Evolutionary conservation across 2,888 invertebrate genomes (phyloP).

Genomic region (Synergus umbraculus): DNA sequence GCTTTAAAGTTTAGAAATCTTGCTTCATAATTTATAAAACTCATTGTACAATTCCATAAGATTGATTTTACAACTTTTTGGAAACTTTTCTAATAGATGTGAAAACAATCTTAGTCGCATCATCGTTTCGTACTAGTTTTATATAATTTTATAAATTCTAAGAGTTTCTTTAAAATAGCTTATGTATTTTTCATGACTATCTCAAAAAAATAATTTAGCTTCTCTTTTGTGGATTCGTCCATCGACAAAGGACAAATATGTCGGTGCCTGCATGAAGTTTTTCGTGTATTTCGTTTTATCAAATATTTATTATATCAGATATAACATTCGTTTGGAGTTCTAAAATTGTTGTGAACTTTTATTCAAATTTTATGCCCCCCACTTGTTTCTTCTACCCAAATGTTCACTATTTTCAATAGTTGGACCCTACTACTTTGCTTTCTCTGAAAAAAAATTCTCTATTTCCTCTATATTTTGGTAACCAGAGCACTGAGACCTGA

Average conservation of each 20-base stretch:
- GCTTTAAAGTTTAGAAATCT: conserved; percentile 38
- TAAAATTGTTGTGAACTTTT: not conserved
- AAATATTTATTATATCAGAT: not conserved
- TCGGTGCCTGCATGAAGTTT: conserved; percentile 74
- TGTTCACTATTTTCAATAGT: too few species aligned
- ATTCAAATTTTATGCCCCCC: too few species aligned
- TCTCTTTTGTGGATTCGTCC: conserved; percentile 17
- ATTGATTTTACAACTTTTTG: not conserved
- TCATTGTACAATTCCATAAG: conserved; percentile 5
- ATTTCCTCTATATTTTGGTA: too few species aligned
- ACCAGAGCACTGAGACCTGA: too few species aligned
- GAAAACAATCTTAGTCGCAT: not conserved
- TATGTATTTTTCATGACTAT: conserved; percentile 6
- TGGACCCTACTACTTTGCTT: too few species aligned
- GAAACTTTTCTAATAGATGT: not conserved
- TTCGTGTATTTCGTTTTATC: conserved; percentile 1
- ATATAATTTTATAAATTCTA: not conserved
- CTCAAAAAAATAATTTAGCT: not conserved
- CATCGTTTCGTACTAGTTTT: not conserved
- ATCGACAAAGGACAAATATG: conserved; percentile 58
- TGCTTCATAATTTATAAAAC: not conserved
- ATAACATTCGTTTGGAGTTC: not conserved
- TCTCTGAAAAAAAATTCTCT: too few species aligned
- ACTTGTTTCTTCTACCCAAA: too few species aligned
- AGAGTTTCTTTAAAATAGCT: conserved; percentile 3